A percentile compares a stretch with the other conserved stretches of the same genome.
phyloP scores from a whole-genome alignment of 2,113 vertebrate genomes.

The Lynx canadensis region DNA sequence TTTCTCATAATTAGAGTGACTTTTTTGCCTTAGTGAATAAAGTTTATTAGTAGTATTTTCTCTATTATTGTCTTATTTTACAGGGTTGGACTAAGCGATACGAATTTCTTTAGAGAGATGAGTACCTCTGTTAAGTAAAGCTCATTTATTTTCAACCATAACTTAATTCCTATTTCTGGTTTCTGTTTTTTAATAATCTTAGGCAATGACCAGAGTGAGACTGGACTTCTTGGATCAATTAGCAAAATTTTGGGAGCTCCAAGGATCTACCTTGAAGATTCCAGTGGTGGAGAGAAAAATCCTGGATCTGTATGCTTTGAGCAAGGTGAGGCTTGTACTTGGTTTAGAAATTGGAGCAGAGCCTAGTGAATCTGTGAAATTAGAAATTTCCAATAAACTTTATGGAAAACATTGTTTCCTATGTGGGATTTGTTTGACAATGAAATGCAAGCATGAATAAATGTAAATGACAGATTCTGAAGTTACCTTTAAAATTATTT shows the following conservation, averaged over 20 bases:
- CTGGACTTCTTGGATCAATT: constrained; percentile 98
- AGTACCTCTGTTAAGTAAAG: neutral
- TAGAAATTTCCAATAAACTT: constrained; percentile 45
- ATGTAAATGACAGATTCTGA: neutral
- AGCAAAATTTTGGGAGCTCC: constrained; percentile 99
- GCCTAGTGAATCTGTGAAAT: constrained; percentile 12
- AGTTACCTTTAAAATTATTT: neutral
- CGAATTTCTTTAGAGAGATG: constrained; percentile 36
- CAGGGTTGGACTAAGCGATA: neutral
- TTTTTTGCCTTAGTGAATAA: constrained; percentile 22
- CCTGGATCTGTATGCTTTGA: constrained; percentile 95
- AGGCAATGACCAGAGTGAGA: constrained; percentile 98
- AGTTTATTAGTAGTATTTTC: neutral
- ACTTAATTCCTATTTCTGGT: constrained; percentile 19
- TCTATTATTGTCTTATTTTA: neutral
- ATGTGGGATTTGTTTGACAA: constrained; percentile 20
- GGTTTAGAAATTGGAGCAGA: constrained; percentile 47
- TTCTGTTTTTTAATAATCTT: constrained; percentile 71
- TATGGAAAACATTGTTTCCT: neutral
- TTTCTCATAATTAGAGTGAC: constrained; percentile 6
- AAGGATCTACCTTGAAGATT: constrained; percentile 96
- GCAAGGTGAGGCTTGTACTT: constrained; percentile 89
- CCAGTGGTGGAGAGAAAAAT: constrained; percentile 97
- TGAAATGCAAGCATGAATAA: neutral
- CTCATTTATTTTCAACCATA: neutral